These are phyloP conservation scores for Cynopterus sphinx DNA, from an alignment of 2,797 vertebrate species.

Conservation along the genomic window DNA sequence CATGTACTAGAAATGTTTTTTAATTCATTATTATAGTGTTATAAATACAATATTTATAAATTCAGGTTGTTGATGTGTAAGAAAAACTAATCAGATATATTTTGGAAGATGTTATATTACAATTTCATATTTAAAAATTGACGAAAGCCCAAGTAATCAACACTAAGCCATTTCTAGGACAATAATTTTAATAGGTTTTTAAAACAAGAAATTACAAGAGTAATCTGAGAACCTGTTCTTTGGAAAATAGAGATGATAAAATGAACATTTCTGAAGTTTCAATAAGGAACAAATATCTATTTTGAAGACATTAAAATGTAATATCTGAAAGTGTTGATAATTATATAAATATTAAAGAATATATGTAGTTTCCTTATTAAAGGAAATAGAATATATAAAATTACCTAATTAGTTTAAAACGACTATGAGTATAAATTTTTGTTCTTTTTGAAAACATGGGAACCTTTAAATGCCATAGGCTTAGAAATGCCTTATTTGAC, in stretches of 20 bases:
- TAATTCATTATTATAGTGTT: neutral
- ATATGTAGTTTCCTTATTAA: neutral
- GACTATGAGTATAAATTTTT: neutral
- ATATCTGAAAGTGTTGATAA: neutral
- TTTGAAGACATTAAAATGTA: neutral
- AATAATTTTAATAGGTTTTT: neutral
- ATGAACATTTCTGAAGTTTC: neutral
- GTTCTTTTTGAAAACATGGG: neutral
- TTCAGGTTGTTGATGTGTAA: neutral
- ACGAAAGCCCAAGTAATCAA: neutral
- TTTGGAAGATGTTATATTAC: neutral
- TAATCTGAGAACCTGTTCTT: neutral
- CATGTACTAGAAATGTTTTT: neutral
- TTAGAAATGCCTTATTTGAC: slow-evolving; percentile 37
- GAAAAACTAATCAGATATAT: neutral
- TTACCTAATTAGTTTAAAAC: neutral
- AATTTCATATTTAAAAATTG: neutral
- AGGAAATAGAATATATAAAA: neutral
- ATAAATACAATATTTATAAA: neutral
- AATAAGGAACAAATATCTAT: neutral
- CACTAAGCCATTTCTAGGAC: neutral
- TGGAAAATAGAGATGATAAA: neutral
- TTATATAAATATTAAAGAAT: neutral
- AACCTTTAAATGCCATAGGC: slow-evolving; percentile 12
- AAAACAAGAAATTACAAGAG: neutral